A percentile compares a stretch with the other conserved stretches of the same genome.
phyloP scores from a whole-genome alignment of 2,113 vertebrate genomes.

The Nesoenas mayeri region DNA sequence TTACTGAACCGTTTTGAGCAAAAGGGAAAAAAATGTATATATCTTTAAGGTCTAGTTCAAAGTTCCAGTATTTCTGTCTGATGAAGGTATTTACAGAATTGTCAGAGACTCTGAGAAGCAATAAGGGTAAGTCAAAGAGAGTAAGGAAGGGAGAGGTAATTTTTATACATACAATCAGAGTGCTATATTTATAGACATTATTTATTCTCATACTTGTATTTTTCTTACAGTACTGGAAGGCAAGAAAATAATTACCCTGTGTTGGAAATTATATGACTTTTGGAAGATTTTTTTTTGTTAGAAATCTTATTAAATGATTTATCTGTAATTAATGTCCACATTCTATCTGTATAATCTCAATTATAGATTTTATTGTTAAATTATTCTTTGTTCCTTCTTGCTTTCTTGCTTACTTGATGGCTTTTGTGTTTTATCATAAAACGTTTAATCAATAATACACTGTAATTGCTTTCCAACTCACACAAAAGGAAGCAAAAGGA shows the following conservation, averaged over 20 bases:
- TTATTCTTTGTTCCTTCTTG: conserved; percentile 51
- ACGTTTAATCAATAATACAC: conserved; percentile 49
- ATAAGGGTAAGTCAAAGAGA: not conserved
- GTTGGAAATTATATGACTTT: conserved; percentile 39
- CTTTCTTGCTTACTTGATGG: conserved; percentile 25
- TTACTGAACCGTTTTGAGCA: not conserved
- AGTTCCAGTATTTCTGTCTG: not conserved
- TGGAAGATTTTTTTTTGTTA: conserved; percentile 55
- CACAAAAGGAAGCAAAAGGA: conserved; percentile 20
- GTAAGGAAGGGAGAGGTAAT: not conserved
- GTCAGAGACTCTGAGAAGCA: not conserved
- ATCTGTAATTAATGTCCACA: conserved; percentile 61
- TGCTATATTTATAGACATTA: conserved; percentile 49
- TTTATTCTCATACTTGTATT: conserved; percentile 64
- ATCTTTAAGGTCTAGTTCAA: not conserved
- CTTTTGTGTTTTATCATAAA: conserved; percentile 50
- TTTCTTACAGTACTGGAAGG: conserved; percentile 50
- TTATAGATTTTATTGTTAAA: conserved; percentile 60
- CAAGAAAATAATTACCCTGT: conserved; percentile 46
- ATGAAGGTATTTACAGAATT: not conserved
- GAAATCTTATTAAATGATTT: conserved; percentile 37
- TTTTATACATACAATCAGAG: conserved; percentile 41
- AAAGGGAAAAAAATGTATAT: too few species aligned
- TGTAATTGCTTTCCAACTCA: conserved; percentile 50
- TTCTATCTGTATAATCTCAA: conserved; percentile 62